Evolutionary conservation across 2,113 vertebrate species (phyloP).

Genomic region (Malurus elegans): DNA sequence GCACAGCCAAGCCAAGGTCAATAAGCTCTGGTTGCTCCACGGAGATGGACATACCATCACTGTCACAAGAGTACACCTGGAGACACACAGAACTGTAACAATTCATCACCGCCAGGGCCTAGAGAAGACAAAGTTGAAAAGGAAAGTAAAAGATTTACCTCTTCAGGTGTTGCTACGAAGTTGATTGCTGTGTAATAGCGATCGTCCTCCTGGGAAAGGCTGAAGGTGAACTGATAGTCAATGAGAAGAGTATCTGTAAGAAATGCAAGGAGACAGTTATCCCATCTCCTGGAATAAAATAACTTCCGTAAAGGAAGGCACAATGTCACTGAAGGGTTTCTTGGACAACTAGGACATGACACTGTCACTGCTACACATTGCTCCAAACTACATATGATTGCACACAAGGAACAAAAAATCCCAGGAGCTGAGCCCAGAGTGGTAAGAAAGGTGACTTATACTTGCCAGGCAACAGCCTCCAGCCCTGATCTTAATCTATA

Average conservation of each 20-base stretch:
- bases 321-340: not conserved
- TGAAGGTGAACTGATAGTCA: slow-evolving; percentile 99
- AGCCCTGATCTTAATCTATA: not conserved
- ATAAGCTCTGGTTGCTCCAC: not conserved
- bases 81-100: rapidly evolving
- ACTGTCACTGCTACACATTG: not conserved
- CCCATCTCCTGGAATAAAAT: not conserved
- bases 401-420: not conserved
- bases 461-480: not conserved
- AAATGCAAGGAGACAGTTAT: not conserved
- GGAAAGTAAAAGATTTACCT: slow-evolving; percentile 73
- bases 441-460: not conserved
- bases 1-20: not conserved
- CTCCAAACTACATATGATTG: not conserved
- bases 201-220: slow-evolving; percentile 97
- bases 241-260: slow-evolving; percentile 92
- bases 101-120: rapidly evolving
- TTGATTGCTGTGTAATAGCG: slow-evolving; percentile 98
- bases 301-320: not conserved
- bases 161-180: slow-evolving; percentile 96
- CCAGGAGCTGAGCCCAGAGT: not conserved
- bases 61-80: rapidly evolving
- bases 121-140: not conserved
- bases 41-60: not conserved
- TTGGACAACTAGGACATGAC: not conserved